These are phyloP conservation scores for Cyprinella venusta DNA, from an alignment of 2,797 vertebrate genomes.

Conservation along the genomic window DNA sequence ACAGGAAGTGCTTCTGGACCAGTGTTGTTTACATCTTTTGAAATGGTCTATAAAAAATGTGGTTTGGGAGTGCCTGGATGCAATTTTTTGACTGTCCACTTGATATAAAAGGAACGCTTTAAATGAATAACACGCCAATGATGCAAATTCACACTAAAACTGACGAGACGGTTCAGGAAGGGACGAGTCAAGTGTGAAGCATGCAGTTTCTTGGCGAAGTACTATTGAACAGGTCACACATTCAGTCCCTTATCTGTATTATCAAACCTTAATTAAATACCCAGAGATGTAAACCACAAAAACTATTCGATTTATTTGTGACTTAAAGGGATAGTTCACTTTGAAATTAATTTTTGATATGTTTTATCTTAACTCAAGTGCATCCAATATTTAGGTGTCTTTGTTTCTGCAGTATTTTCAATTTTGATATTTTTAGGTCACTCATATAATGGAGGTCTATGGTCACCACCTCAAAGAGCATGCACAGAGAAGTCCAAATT, in stretches of 20 bases:
- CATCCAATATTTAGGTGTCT: too few relatives aligned
- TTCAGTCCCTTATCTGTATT: background rate
- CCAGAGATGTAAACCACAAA: background rate
- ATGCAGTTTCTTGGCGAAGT: background rate
- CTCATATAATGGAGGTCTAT: too few relatives aligned
- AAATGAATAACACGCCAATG: slow-evolving; percentile 34
- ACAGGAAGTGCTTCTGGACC: too few relatives aligned
- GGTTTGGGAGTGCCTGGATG: background rate
- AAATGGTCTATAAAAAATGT: too few relatives aligned
- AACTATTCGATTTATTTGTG: background rate
- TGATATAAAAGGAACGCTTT: background rate
- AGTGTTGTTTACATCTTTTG: too few relatives aligned
- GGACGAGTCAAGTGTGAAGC: background rate
- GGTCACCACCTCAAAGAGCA: too few relatives aligned
- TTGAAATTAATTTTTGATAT: too few relatives aligned
- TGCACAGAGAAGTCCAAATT: too few relatives aligned
- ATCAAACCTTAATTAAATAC: background rate
- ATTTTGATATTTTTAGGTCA: too few relatives aligned
- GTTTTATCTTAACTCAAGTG: too few relatives aligned
- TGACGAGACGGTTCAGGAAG: slow-evolving; percentile 16
- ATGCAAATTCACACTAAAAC: slow-evolving; percentile 2
- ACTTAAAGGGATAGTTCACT: too few relatives aligned
- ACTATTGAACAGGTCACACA: background rate
- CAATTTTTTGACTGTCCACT: slow-evolving; percentile 4
- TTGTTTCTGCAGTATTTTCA: too few relatives aligned